A percentile compares a stretch with the other conserved stretches of the same genome.
Conservation (phyloP, 2,113 vertebrate species). For the Cynopterus brachyotis region DNA sequence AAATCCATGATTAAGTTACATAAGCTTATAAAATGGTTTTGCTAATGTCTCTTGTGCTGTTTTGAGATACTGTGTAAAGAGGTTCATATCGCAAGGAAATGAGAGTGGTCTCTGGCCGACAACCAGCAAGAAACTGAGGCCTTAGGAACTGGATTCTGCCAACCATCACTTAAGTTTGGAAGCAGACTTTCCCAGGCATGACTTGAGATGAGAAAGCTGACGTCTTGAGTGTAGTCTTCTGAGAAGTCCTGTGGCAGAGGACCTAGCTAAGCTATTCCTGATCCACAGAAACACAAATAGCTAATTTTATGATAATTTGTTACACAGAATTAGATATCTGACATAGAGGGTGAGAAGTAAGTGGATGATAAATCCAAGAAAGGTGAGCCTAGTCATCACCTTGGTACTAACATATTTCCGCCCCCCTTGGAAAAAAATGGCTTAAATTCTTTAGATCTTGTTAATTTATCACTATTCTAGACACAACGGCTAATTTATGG, state of each 20-base stretch:
- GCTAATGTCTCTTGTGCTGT: background rate
- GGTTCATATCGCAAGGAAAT: background rate
- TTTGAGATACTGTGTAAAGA: background rate
- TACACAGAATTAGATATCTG: background rate
- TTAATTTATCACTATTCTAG: background rate
- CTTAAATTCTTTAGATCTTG: background rate
- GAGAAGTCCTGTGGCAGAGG: background rate
- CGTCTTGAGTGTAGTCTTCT: no score
- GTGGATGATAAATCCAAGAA: background rate
- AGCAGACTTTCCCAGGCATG: background rate
- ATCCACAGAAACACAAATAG: background rate
- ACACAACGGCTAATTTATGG: background rate
- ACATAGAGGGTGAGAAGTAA: background rate
- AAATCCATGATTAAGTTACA: background rate
- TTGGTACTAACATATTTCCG: background rate
- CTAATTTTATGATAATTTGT: background rate
- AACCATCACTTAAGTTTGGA: background rate
- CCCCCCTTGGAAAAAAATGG: background rate
- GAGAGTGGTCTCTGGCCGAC: background rate
- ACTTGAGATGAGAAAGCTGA: background rate
- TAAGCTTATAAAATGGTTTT: background rate
- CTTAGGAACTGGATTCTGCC: background rate
- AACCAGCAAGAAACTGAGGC: background rate
- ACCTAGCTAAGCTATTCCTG: background rate
- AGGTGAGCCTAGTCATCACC: background rate